phyloP scores from a whole-genome alignment of 2,797 vertebrate genomes.

The Nyctibius grandis region DNA sequence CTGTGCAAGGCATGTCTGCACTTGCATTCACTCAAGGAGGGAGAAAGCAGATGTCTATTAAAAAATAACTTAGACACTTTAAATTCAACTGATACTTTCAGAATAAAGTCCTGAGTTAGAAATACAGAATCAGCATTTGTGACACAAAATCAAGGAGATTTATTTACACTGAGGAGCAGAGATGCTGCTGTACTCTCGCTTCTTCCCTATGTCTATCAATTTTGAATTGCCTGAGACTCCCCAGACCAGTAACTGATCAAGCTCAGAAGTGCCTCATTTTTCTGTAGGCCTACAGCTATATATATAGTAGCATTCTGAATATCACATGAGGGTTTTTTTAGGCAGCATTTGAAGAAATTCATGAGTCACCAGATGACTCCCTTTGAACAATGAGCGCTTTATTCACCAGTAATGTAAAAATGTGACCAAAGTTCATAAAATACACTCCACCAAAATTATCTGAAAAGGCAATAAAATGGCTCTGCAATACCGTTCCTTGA shows the following conservation, averaged over 20 bases:
- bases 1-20: not conserved
- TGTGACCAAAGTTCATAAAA: not conserved
- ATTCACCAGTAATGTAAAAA: conserved; percentile 11
- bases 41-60: conserved; percentile 53
- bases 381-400: conserved; percentile 32
- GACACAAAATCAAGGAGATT: conserved; percentile 59
- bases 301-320: not conserved
- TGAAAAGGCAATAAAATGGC: conserved; percentile 16
- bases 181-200: conserved; percentile 18
- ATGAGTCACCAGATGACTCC: conserved; percentile 27
- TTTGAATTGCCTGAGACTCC: conserved; percentile 8
- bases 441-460: not conserved
- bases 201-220: conserved; percentile 32
- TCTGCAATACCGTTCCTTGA: not conserved
- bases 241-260: not conserved
- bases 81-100: conserved; percentile 46
- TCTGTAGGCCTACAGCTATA: not conserved
- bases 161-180: conserved; percentile 33
- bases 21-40: not conserved
- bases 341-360: conserved; percentile 34
- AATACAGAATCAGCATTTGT: conserved; percentile 42
- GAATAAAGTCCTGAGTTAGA: conserved; percentile 36
- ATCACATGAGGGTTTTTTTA: not conserved
- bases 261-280: not conserved
- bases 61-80: conserved; percentile 51